Percentiles rank a stretch among this genome's conserved stretches.
These are phyloP conservation scores for Eupithecia subumbrata DNA, from an alignment of 2,888 invertebrate genomes.

Conservation along the genomic window DNA sequence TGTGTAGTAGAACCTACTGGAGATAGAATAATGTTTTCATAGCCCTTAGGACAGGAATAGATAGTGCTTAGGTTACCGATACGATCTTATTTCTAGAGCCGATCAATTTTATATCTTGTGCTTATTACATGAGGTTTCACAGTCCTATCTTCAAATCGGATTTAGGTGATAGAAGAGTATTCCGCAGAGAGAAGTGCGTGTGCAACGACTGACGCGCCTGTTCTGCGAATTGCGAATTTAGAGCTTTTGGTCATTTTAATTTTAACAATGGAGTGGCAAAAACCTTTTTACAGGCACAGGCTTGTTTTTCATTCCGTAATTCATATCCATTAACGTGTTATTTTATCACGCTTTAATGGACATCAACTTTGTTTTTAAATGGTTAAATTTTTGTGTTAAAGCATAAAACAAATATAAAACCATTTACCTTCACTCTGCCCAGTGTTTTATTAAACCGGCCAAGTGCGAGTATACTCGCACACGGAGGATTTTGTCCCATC, in stretches of 20 bases:
- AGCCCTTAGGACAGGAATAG: not conserved
- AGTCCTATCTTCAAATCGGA: not conserved
- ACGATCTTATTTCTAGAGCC: not conserved
- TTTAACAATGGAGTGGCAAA: not conserved
- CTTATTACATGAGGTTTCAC: not conserved
- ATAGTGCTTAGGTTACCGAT: not conserved
- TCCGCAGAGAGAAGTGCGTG: not conserved
- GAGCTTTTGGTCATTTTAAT: not conserved
- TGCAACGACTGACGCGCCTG: too few species aligned
- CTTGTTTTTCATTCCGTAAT: too few species aligned
- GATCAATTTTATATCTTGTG: not conserved
- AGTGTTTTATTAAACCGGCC: too few species aligned
- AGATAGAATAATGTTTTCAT: slow-evolving; percentile 7
- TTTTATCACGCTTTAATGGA: not conserved
- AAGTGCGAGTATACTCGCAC: too few species aligned
- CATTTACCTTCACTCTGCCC: not conserved
- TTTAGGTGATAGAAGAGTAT: not conserved
- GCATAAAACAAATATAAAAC: too few species aligned
- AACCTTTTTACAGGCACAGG: not conserved
- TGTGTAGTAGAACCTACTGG: slow-evolving; percentile 1
- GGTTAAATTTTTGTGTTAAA: too few species aligned
- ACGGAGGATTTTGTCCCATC: too few species aligned
- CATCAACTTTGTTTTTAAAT: too few species aligned
- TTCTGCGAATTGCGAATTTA: too few species aligned
- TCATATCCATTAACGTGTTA: not conserved